These are phyloP conservation scores for Lanius collurio DNA, from an alignment of 2,113 vertebrate genomes.

Conservation along the genomic window DNA sequence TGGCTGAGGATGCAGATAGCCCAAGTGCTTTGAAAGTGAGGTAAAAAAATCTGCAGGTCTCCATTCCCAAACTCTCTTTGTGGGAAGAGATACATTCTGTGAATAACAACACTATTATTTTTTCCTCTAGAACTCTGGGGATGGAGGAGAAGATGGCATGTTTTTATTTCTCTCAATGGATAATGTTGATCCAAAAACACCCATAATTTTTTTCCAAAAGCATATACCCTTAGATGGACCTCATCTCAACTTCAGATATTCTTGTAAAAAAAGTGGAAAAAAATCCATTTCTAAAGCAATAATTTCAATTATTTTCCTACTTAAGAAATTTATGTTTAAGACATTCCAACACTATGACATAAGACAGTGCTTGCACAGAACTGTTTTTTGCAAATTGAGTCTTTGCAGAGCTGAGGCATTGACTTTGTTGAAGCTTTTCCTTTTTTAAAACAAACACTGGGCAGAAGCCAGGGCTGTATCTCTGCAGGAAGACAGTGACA, in stretches of 20 bases:
- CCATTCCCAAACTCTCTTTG: background rate
- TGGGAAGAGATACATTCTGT: background rate
- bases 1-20: background rate
- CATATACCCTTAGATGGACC: background rate
- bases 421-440: background rate
- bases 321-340: background rate
- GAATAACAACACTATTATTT: background rate
- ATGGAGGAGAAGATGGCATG: background rate
- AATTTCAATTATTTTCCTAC: background rate
- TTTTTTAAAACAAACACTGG: background rate
- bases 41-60: background rate
- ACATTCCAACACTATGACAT: background rate
- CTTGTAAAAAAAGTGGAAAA: background rate
- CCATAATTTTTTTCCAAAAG: background rate
- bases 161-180: background rate
- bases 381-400: background rate
- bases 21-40: background rate
- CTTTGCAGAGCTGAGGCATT: background rate
- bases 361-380: background rate
- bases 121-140: background rate
- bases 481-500: conserved; percentile 19
- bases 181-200: background rate
- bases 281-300: background rate
- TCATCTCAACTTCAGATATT: background rate
- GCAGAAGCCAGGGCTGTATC: conserved; percentile 1